These are phyloP conservation scores for Yoshiicerus persimilis DNA, from an alignment of 1,140 invertebrate species.

Conservation along the genomic window DNA sequence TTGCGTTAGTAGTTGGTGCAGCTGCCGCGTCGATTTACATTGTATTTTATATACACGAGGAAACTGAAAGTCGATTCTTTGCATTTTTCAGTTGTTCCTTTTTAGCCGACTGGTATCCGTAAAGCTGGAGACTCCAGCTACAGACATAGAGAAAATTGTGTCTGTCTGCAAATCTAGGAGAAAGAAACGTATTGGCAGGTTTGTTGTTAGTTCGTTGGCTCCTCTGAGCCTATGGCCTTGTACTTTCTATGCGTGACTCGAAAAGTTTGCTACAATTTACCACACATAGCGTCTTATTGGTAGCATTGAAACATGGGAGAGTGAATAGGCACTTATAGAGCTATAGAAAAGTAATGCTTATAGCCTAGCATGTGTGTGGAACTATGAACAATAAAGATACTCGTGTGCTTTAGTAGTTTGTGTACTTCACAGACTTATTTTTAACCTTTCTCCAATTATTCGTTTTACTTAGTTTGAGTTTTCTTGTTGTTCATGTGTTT, in stretches of 20 bases:
- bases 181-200: background rate
- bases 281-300: background rate
- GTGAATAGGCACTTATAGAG: background rate
- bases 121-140: background rate
- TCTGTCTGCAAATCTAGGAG: background rate
- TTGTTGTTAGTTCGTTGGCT: background rate
- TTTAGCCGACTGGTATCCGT: too few relatives aligned
- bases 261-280: background rate
- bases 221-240: background rate
- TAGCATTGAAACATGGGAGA: background rate
- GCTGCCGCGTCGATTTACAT: background rate
- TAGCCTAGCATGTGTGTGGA: background rate
- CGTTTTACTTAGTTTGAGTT: background rate
- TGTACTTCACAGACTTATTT: background rate
- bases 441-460: background rate
- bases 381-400: too few relatives aligned
- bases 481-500: background rate
- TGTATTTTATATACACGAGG: background rate
- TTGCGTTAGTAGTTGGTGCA: background rate
- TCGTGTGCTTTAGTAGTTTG: too few relatives aligned
- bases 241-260: background rate
- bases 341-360: background rate
- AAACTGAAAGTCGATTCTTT: background rate
- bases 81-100: background rate
- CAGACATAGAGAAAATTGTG: background rate